A percentile compares a stretch with the other conserved stretches of the same genome.
Conservation (phyloP, 2,797 vertebrate genomes). For the Geotria australis region DNA sequence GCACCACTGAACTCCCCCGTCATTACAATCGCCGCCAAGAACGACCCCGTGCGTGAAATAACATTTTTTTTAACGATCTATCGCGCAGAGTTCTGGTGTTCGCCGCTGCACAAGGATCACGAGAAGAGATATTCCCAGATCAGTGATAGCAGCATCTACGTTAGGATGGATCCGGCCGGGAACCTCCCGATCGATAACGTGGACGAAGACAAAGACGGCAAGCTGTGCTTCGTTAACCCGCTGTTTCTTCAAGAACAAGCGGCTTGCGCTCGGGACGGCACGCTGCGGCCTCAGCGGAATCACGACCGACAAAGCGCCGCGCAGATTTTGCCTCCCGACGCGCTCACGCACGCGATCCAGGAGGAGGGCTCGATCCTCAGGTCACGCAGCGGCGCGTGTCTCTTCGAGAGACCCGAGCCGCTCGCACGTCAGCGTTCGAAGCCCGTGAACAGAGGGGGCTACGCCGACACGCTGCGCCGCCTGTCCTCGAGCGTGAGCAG, state of each 20-base stretch:
- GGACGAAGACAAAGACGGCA: conserved; percentile 33
- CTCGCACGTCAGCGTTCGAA: too few species aligned
- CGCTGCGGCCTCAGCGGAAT: conserved; percentile 13
- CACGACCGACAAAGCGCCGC: conserved; percentile 11
- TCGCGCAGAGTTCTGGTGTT: conserved; percentile 56
- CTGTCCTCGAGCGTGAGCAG: too few species aligned
- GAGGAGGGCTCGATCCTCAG: conserved; percentile 19
- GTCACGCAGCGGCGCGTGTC: conserved; percentile 2
- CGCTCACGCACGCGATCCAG: conserved; percentile 52
- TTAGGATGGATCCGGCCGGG: conserved; percentile 31
- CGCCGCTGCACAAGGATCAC: conserved; percentile 26
- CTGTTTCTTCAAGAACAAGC: conserved; percentile 59
- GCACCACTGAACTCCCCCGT: too few species aligned
- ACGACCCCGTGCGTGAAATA: too few species aligned
- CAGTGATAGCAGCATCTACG: conserved; percentile 20
- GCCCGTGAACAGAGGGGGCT: too few species aligned
- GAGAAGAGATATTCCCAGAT: conserved; percentile 9
- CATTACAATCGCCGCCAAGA: too few species aligned
- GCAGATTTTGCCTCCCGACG: conserved; percentile 23
- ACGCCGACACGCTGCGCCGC: too few species aligned
- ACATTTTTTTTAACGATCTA: too few species aligned
- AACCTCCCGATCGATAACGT: conserved; percentile 32
- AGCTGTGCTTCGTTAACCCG: conserved; percentile 71
- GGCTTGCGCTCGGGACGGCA: conserved; percentile 17
- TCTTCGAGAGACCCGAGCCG: too few species aligned